Evolutionary conservation across 1,140 invertebrate species (phyloP).

Genomic region (Gryon sp.): DNA sequence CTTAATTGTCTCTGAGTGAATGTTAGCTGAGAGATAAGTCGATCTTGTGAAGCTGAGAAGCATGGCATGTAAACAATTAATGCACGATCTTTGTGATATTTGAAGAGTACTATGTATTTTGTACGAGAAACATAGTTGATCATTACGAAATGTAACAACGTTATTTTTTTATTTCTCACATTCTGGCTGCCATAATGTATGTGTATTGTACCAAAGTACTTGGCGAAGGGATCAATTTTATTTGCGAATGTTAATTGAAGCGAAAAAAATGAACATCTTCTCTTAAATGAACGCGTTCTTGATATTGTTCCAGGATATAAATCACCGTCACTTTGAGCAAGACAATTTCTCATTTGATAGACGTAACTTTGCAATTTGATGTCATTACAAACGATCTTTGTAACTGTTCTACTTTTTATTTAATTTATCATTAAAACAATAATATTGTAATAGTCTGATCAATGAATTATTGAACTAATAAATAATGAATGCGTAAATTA

Average conservation of each 20-base stretch:
- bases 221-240: constrained; percentile 15
- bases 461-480: too few species aligned
- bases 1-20: too few species aligned
- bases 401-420: too few species aligned
- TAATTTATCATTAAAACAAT: too few species aligned
- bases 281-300: too few species aligned
- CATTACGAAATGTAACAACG: constrained; percentile 51
- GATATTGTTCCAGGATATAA: too few species aligned
- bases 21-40: constrained; percentile 17
- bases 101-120: constrained; percentile 65
- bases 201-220: constrained; percentile 29
- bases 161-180: constrained; percentile 70
- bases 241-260: constrained; percentile 3
- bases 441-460: too few species aligned
- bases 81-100: constrained; percentile 68
- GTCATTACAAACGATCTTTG: too few species aligned
- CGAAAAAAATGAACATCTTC: background rate
- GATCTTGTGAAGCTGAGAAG: constrained; percentile 34
- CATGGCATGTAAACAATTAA: constrained; percentile 51
- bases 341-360: too few species aligned
- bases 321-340: too few species aligned
- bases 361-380: too few species aligned
- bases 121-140: constrained; percentile 60
- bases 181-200: constrained; percentile 72
- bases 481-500: too few species aligned